Percentiles rank a stretch among this genome's conserved stretches.
These are phyloP conservation scores for Peromyscus leucopus DNA, from an alignment of 2,113 vertebrate genomes.

Conservation along the genomic window DNA sequence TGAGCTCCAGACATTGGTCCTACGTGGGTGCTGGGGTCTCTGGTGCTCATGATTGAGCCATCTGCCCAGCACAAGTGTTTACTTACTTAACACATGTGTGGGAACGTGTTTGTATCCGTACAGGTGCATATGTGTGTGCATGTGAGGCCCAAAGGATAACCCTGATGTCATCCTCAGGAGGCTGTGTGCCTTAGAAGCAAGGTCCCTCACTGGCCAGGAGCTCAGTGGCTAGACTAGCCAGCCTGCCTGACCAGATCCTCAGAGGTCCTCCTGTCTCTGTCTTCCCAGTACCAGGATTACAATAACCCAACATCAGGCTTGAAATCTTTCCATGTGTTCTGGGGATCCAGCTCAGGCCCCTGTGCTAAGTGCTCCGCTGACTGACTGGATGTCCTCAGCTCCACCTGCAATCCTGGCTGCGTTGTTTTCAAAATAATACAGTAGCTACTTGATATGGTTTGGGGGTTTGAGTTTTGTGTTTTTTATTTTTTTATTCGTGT, in stretches of 20 bases:
- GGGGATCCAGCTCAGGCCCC: background rate
- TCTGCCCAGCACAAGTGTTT: background rate
- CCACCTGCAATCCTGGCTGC: background rate
- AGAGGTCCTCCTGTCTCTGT: background rate
- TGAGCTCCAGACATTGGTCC: background rate
- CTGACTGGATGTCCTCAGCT: background rate
- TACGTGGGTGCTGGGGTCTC: too few species aligned
- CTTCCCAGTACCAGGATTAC: background rate
- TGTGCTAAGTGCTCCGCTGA: background rate
- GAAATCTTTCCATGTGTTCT: background rate
- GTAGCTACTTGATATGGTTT: background rate
- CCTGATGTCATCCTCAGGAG: background rate
- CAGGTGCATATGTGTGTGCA: background rate
- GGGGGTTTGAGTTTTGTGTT: background rate
- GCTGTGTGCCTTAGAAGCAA: background rate
- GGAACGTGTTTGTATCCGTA: background rate
- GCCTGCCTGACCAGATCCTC: background rate
- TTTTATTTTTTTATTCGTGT: background rate
- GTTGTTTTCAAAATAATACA: background rate
- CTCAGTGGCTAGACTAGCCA: background rate
- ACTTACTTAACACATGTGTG: background rate
- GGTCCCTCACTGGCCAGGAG: background rate
- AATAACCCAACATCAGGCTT: background rate
- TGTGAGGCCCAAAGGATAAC: background rate
- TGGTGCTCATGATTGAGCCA: background rate